These are phyloP conservation scores for Drosophila albomicans DNA, from an alignment of 1,140 invertebrate genomes.

Conservation along the genomic window DNA sequence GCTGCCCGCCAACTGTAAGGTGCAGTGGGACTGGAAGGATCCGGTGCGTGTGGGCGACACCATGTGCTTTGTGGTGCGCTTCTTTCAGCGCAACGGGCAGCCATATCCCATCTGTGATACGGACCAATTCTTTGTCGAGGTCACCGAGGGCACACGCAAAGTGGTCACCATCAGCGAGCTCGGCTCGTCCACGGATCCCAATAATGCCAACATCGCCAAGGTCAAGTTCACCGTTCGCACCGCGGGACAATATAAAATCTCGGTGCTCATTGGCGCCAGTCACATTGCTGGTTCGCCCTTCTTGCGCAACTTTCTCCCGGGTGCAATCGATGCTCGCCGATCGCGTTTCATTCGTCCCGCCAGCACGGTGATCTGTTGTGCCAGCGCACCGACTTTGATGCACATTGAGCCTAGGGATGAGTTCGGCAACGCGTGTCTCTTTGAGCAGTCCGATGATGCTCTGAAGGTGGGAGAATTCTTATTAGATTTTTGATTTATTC, in stretches of 20 bases:
- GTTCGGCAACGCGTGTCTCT: constrained; percentile 93
- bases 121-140: constrained; percentile 94
- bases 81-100: constrained; percentile 96
- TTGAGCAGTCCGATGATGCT: constrained; percentile 87
- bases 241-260: constrained; percentile 94
- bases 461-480: constrained; percentile 81
- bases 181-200: constrained; percentile 93
- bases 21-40: constrained; percentile 93
- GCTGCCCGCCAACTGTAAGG: constrained; percentile 93
- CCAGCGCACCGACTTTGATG: constrained; percentile 91
- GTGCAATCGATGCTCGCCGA: constrained; percentile 92
- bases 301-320: constrained; percentile 87
- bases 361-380: constrained; percentile 94
- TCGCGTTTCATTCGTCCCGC: constrained; percentile 94
- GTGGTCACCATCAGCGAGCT: constrained; percentile 94
- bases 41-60: constrained; percentile 94
- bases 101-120: constrained; percentile 96
- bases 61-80: constrained; percentile 95
- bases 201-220: constrained; percentile 92
- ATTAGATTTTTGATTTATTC: not conserved
- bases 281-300: constrained; percentile 88
- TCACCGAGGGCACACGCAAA: constrained; percentile 92
- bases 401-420: constrained; percentile 95
- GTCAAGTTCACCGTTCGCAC: constrained; percentile 96
- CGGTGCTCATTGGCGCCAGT: constrained; percentile 90